Conservation (phyloP, 1,140 invertebrate genomes). For the Panagrolaimus sp. region DNA sequence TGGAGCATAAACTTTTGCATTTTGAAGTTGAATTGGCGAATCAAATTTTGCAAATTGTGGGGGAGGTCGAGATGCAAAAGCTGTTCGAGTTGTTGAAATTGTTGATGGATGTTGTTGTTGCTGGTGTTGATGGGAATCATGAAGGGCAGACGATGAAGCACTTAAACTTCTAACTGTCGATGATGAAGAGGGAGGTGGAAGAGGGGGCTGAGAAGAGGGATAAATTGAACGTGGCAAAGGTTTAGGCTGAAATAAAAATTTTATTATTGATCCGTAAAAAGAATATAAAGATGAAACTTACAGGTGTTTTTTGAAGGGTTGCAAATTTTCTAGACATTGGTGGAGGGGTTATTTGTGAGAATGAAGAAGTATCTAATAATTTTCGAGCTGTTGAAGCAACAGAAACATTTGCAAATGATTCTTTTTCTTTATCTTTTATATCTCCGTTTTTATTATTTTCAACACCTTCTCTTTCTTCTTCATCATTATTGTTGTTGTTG, state of each 20-base stretch:
- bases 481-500: no score
- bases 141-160: no score
- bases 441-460: no score
- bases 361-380: not conserved
- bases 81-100: not conserved
- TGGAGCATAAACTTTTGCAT: conserved; percentile 11
- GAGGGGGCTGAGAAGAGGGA: not conserved
- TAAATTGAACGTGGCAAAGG: not conserved
- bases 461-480: no score
- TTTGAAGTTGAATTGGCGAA: conserved; percentile 4
- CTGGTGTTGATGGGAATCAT: no score
- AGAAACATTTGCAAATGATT: not conserved
- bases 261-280: no score
- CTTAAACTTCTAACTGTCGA: no score
- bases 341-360: not conserved
- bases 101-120: not conserved
- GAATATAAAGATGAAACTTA: not conserved
- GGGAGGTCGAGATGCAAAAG: not conserved
- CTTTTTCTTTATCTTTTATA: conserved; percentile 1
- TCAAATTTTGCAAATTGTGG: conserved; percentile 9
- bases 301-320: not conserved
- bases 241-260: not conserved
- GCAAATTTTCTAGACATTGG: conserved; percentile 1
- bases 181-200: not conserved
- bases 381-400: conserved; percentile 1